Evolutionary conservation across 2,888 invertebrate genomes (phyloP), one percentile per base, ranked within the genome.

Genomic region (Papilio demoleus): DNA sequence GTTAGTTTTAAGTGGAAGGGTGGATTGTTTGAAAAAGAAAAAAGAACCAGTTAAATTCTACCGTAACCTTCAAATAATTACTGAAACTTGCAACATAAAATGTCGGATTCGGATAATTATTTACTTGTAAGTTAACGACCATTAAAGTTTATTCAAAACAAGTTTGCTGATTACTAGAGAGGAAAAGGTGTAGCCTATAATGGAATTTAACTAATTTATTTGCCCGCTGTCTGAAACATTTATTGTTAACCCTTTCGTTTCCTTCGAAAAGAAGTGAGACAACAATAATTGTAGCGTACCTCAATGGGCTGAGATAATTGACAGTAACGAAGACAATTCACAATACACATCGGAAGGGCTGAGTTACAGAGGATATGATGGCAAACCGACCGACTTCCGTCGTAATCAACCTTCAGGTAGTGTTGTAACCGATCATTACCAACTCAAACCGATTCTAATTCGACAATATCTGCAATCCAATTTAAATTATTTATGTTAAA

Each of bases 1-100:
- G 45, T 45, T 31, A 65, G 34, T 65, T 65, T 17, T 24, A 14
- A 56, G 59, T 19, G 40, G 31, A 40, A 63, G n/a, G 22, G 36
- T 61, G 27, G 34, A 40, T 70, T 24, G 53, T 36, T 59, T 34
- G 45, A 11, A 42, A 42, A 42, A 42, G 12, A 17, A 6, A 42
- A 42, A 42, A 5, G 8, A 5, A 1, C 42, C 4, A 4, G 14
- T 17, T 42, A 8, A 11, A 45, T 42, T 42, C 8, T 8, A n/a
- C 8, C 17, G 22, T 11, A 11, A 2, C 5, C 2, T 19, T 22
- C 9, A 17, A n/a, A 45, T 22, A 11, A 5, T 45, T 4, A 2
- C 3, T 14, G 14, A 45, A 17, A 45, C 45, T 45, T 19, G 45
- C 45, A 42, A 42, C 45, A 45, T 19, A 2, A 45, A 11, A 45